Base-by-base conservation (phyloP, 2,113 vertebrate genomes). In the Hippocampus mohnikei region DNA sequence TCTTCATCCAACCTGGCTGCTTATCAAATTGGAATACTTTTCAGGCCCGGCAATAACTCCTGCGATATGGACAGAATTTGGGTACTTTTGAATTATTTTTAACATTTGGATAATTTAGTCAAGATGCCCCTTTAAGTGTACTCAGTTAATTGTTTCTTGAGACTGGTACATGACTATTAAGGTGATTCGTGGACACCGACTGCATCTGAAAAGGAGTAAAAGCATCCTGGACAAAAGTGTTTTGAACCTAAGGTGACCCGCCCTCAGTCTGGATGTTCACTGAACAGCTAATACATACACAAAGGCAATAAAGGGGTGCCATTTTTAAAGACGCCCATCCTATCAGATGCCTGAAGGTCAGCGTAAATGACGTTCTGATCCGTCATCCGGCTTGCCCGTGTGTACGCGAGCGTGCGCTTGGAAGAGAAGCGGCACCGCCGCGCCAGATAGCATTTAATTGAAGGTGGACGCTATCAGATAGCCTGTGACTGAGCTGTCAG, bases 381-480 rank as follows among this genome's bases (percentile, higher is more conserved):
- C 55, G 83, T 82, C 86, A 85, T 77, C 80, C 84, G 83, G 73
- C 68, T 44, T 50, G 78, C 73, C 76, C 66, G 78, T 52, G 53
- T 63, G 82, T 37, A 70, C 7, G 82, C 42, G 69, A 6, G 82
- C 1, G 75, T 64, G 73, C 13, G 77, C 65, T 65, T 21, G 5
- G 72, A 63, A 82, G 70, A 87, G 66, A 71, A 80, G 76, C 67
- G 1, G 61, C 78, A 79, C 77, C 65, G 73, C 81, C 3, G 27
- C 27, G 7, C 27, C 27, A 89, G 89, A 91, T 88, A 88, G 80
- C 79, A 68, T 87, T 89, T 88, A 91, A 89, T 90, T 91, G 86
- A 91, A 90, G 84, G 84, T 83, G 76, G 76, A 79, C 83, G 86
- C 86, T 88, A 90, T 91, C 90, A 85, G 90, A 90, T 90, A 85